Percentiles rank a stretch among this genome's conserved stretches.
Conservation (phyloP, 2,113 vertebrate genomes). For the Cebidichthys violaceus region DNA sequence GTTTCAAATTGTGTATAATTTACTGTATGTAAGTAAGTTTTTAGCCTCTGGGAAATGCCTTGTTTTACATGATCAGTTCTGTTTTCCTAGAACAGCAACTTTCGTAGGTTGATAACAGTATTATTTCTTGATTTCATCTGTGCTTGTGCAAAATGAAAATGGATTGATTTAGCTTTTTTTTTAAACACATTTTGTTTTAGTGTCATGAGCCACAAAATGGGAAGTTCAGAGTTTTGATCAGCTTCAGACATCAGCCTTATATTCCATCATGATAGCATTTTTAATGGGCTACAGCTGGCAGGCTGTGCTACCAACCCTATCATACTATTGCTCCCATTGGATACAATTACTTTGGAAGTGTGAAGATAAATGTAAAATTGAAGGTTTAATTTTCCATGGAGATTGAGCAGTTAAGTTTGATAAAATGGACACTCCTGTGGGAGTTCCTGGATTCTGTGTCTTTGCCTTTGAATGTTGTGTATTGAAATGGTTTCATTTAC, state of each 20-base stretch:
- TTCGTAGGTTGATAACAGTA: background rate
- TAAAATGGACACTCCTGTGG: background rate
- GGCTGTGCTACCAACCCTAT: conserved; percentile 12
- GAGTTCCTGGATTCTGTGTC: conserved; percentile 8
- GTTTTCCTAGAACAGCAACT: background rate
- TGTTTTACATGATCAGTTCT: background rate
- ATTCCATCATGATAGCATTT: conserved; percentile 4
- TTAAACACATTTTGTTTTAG: background rate
- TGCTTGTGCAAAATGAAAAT: background rate
- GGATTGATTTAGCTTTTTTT: background rate
- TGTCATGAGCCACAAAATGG: background rate
- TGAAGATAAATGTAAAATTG: conserved; percentile 19
- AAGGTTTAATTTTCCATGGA: conserved; percentile 12
- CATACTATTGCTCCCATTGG: conserved; percentile 23
- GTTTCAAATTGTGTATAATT: background rate
- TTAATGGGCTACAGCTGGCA: conserved; percentile 29
- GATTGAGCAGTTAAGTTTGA: conserved; percentile 13
- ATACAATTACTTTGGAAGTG: conserved; percentile 6
- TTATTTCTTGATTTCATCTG: background rate
- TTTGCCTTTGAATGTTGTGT: background rate
- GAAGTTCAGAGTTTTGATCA: conserved; percentile 1
- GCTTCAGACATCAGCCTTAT: background rate
- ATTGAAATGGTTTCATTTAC: conserved; percentile 1
- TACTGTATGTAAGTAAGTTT: background rate
- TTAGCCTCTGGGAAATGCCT: background rate